A percentile compares a stretch with the other conserved stretches of the same genome.
Evolutionary conservation across 2,888 invertebrate species (phyloP).

Genomic region (Synanthedon myopaeformis): DNA sequence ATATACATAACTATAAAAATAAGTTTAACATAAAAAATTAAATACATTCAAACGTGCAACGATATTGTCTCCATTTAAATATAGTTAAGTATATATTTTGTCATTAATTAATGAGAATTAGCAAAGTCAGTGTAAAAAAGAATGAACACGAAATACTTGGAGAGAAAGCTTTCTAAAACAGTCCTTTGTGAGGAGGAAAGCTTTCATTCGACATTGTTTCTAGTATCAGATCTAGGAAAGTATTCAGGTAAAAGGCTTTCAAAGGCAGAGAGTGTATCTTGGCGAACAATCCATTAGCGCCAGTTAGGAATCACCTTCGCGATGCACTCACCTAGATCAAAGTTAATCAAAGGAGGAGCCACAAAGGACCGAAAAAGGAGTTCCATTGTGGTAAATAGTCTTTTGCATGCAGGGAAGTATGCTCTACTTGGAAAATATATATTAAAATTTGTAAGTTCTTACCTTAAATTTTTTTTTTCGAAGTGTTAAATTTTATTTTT

Average conservation of each 20-base stretch:
- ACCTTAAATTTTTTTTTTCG: no score
- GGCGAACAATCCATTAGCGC: slow-evolving; percentile 46
- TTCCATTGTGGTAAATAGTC: slow-evolving; percentile 51
- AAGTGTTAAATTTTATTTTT: no score
- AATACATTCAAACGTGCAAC: no score
- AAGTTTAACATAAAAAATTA: no score
- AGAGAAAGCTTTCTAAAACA: neutral
- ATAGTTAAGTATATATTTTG: no score
- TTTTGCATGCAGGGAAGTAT: slow-evolving; percentile 7
- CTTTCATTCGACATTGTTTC: neutral
- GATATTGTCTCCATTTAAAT: no score
- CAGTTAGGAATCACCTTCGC: slow-evolving; percentile 6
- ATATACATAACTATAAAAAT: no score
- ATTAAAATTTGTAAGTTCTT: no score
- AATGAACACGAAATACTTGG: no score
- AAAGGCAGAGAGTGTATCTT: slow-evolving; percentile 9
- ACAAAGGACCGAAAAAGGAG: slow-evolving; percentile 64
- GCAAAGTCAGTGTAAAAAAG: no score
- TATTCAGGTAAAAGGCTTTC: slow-evolving; percentile 12
- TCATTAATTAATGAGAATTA: no score
- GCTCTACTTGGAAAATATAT: slow-evolving; percentile 25
- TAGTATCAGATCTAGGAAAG: slow-evolving; percentile 1
- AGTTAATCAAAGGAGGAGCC: slow-evolving; percentile 66
- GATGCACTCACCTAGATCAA: slow-evolving; percentile 63
- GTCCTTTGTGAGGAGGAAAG: neutral